phyloP scores from a whole-genome alignment of 1,140 invertebrate genomes.

The Patella vulgata region DNA sequence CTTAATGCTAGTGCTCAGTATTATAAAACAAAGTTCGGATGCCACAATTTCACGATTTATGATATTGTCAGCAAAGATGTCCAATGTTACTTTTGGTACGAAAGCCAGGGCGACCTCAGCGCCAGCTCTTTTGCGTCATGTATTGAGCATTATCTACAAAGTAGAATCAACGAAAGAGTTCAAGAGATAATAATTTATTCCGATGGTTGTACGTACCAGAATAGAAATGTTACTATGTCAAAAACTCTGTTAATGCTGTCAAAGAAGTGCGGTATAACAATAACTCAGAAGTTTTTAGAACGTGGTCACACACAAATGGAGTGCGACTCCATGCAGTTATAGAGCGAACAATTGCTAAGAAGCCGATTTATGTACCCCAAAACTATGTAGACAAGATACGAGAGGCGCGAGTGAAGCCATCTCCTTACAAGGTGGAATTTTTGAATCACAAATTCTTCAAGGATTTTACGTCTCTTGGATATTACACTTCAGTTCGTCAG shows the following conservation, averaged over 20 bases:
- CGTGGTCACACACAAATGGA: conserved; percentile 67
- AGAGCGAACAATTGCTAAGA: no score
- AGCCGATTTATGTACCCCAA: conserved; percentile 8
- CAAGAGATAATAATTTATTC: conserved; percentile 42
- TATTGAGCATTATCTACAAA: conserved; percentile 55
- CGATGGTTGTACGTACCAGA: conserved; percentile 62
- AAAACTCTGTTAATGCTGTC: conserved; percentile 56
- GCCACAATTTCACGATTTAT: conserved; percentile 68
- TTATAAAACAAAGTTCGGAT: conserved; percentile 66
- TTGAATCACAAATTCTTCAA: no score
- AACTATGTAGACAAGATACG: conserved; percentile 18
- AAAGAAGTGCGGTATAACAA: conserved; percentile 40
- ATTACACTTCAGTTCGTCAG: conserved; percentile 1
- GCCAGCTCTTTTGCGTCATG: conserved; percentile 65
- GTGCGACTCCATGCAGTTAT: conserved; percentile 62
- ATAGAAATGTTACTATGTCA: conserved; percentile 52
- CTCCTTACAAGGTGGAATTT: neutral
- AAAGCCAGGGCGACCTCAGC: conserved; percentile 60
- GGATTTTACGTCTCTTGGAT: no score
- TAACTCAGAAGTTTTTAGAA: conserved; percentile 65
- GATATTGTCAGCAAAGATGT: conserved; percentile 56
- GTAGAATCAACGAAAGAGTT: neutral
- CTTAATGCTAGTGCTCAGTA: conserved; percentile 63
- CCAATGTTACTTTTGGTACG: conserved; percentile 65
- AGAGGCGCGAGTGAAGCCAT: conserved; percentile 1